Evolutionary conservation across 2,113 vertebrate genomes (phyloP).

Genomic region (Alosa alosa): DNA sequence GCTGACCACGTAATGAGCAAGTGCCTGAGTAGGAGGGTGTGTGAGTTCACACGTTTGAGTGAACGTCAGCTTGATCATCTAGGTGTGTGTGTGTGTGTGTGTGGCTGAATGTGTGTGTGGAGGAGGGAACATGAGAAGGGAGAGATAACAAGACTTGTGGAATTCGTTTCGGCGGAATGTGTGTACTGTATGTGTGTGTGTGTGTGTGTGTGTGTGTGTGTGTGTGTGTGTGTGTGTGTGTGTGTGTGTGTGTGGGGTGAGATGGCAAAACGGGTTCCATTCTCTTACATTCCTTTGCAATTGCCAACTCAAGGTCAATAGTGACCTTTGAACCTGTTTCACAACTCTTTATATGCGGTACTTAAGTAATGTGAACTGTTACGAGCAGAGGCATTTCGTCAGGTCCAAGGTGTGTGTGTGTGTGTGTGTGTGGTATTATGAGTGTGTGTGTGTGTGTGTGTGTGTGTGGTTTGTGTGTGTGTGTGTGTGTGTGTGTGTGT

Average conservation of each 20-base stretch:
- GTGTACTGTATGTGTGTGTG: too few species aligned
- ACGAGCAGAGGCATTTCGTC: not conserved
- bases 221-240: not conserved
- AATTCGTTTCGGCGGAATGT: too few species aligned
- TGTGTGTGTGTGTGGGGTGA: not conserved
- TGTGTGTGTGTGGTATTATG: slow-evolving; percentile 7
- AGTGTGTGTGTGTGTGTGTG: slow-evolving; percentile 3
- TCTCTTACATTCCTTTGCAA: not conserved
- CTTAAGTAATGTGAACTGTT: not conserved
- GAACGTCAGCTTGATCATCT: too few species aligned
- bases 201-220: not conserved
- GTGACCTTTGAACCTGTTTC: not conserved
- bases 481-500: too few species aligned
- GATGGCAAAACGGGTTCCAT: not conserved
- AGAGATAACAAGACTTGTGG: too few species aligned
- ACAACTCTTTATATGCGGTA: not conserved
- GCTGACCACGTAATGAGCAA: not conserved
- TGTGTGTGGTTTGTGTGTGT: too few species aligned
- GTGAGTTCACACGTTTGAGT: not conserved
- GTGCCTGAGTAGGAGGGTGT: not conserved
- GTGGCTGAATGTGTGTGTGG: not conserved
- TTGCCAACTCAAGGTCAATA: not conserved
- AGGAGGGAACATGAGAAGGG: too few species aligned
- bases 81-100: not conserved
- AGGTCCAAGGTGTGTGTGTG: not conserved